phyloP scores from a whole-genome alignment of 2,888 invertebrate genomes.

The Diarsia brunnea region DNA sequence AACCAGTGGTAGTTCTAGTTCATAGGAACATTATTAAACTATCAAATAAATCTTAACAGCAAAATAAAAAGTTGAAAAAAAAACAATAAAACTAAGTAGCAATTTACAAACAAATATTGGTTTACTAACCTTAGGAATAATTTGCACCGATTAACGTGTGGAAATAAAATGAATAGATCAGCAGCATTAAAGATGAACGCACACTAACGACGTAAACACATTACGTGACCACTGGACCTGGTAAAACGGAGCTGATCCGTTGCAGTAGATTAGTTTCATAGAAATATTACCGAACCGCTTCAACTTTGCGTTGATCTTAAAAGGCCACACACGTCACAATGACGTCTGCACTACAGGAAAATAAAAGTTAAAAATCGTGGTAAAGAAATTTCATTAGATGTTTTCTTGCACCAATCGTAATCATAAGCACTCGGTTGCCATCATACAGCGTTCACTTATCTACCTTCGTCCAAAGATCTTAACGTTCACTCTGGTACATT shows the following conservation, averaged over 20 bases:
- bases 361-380: conserved; percentile 12
- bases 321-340: neutral
- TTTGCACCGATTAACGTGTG: too few relatives aligned
- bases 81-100: too few relatives aligned
- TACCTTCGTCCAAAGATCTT: conserved; percentile 26
- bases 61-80: too few relatives aligned
- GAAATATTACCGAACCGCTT: neutral
- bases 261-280: neutral
- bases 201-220: neutral
- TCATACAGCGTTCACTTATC: conserved; percentile 7
- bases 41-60: too few relatives aligned
- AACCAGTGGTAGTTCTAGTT: too few relatives aligned
- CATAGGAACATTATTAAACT: too few relatives aligned
- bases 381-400: conserved; percentile 6
- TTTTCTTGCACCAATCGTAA: conserved; percentile 32
- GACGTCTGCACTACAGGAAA: neutral
- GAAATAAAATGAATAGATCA: too few relatives aligned
- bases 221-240: neutral
- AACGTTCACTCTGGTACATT: conserved; percentile 43
- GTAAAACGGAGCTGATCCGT: neutral
- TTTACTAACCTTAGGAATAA: too few relatives aligned
- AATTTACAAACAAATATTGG: too few relatives aligned
- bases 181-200: neutral
- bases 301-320: neutral
- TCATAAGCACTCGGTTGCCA: neutral